A percentile compares a stretch with the other conserved stretches of the same genome.
Conservation (phyloP, 2,113 vertebrate genomes). For the Echinops telfairi region DNA sequence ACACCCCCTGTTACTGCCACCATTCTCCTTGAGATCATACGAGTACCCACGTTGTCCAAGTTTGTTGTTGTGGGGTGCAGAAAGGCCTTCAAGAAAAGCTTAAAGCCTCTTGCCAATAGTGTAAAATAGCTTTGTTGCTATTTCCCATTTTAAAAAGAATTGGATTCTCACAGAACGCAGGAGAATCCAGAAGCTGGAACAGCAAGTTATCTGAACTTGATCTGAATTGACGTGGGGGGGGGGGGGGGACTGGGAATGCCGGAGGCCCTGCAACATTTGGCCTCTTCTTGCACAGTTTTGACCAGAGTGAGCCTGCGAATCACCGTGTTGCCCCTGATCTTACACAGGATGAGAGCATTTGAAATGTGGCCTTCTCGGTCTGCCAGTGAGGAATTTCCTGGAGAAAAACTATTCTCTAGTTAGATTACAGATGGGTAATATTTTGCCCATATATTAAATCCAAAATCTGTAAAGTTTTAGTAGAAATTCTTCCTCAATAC, state of each 20-base stretch:
- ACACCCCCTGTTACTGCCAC: no score
- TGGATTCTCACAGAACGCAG: conserved; percentile 57
- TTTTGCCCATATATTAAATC: neutral
- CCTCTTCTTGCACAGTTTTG: conserved; percentile 70
- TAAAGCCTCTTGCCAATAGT: conserved; percentile 50
- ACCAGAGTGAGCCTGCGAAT: conserved; percentile 70
- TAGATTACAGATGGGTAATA: neutral
- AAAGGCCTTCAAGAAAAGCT: conserved; percentile 56
- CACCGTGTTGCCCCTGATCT: conserved; percentile 69
- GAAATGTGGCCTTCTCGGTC: conserved; percentile 62
- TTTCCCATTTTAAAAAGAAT: conserved; percentile 72
- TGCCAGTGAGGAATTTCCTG: conserved; percentile 53
- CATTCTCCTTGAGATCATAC: neutral
- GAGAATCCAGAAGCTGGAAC: conserved; percentile 78
- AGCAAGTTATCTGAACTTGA: conserved; percentile 81
- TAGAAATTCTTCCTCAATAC: neutral
- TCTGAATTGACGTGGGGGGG: conserved; percentile 74
- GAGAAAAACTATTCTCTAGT: conserved; percentile 4
- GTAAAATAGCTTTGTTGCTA: conserved; percentile 65
- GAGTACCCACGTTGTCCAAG: neutral
- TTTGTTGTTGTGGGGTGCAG: conserved; percentile 20
- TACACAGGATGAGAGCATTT: conserved; percentile 72
- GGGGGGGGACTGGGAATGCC: conserved; percentile 64
- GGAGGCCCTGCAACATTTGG: conserved; percentile 55
- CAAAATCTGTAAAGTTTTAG: neutral